Evolutionary conservation across 92 coral and sea anemone species (phyloP).

Genomic region (Porites lobata): DNA sequence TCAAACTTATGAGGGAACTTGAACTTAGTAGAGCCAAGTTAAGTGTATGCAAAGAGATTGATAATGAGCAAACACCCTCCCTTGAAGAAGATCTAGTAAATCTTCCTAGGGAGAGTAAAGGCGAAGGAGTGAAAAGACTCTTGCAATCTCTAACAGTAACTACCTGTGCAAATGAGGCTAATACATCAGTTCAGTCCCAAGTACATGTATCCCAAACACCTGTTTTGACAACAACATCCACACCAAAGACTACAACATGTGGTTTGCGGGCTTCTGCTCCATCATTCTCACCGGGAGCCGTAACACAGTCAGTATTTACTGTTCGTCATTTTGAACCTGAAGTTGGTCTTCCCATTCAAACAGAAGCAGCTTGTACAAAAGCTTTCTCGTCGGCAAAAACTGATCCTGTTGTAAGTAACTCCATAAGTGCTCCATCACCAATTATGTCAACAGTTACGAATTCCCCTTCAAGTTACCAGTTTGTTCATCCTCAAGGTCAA

Average conservation of each 20-base stretch:
- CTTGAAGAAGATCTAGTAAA: not conserved
- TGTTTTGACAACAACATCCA: not conserved
- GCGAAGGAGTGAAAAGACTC: slow-evolving; percentile 14
- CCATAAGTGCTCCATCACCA: not conserved
- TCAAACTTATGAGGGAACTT: too few relatives aligned
- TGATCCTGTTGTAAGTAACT: not conserved
- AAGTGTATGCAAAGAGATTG: too few relatives aligned
- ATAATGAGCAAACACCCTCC: not conserved
- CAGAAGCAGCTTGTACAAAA: not conserved
- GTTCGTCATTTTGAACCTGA: slow-evolving; percentile 9
- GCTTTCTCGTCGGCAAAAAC: not conserved
- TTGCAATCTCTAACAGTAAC: not conserved
- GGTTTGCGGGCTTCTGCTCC: not conserved
- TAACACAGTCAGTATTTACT: slow-evolving; percentile 20
- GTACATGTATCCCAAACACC: not conserved
- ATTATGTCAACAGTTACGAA: slow-evolving; percentile 2
- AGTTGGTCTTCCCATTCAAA: slow-evolving; percentile 20
- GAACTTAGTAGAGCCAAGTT: not conserved
- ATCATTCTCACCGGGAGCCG: slow-evolving; percentile 3
- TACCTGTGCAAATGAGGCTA: not conserved
- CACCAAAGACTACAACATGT: not conserved
- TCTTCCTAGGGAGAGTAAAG: slow-evolving; percentile 2
- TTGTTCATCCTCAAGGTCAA: slow-evolving; percentile 5
- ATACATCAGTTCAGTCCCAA: slow-evolving; percentile 1
- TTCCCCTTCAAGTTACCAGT: not conserved